Base-by-base conservation (phyloP, 2,797 vertebrate species). In the Rhinella marina region DNA sequence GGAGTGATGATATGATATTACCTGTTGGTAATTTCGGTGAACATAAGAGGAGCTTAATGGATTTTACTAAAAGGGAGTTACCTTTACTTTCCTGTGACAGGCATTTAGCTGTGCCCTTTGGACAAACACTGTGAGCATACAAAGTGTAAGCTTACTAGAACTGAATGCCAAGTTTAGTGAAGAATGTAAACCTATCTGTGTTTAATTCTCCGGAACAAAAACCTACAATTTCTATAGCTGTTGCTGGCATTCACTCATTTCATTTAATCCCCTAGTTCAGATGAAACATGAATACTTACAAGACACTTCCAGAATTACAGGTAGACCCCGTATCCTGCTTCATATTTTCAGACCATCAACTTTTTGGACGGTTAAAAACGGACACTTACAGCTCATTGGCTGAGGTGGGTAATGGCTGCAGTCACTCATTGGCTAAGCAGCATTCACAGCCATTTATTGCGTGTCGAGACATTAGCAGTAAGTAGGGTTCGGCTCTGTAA, bases 31-130 rank as follows among this genome's bases (percentile, higher is more conserved):
- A 29, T 56, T 41, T 70, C 13, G 32, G 32, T 76, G 78, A 81
- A 86, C 64, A 62, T 76, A 29, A 64, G n/a, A 76, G 16, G 57
- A 76, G 56, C 80, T 86, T 70, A 66, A 87, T 83, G 29, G 72
- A 50, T 70, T 82, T 79, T 78, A 84, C 77, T 78, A 68, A 62
- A 62, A 73, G 82, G 87, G 87, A 75, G 87, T 88, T 81, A 21
- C 82, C 82, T 88, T 62, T 88, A 72, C 82, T 81, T 70, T 75
- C 23, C 64, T 75, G 66, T 84, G 75, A 84, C 83, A 88, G 77
- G 66, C 29, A 85, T 88, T 80, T 73, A 85, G 75, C 83, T 88
- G 82, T 88, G 87, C 87, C 87, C 83, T 64, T 81, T 88, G 83
- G 68, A 80, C 81, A 88, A 88, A 88, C 87, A 88, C 25, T 66